Evolutionary conservation across 2,113 vertebrate genomes (phyloP).

Genomic region (Salvelinus namaycush): DNA sequence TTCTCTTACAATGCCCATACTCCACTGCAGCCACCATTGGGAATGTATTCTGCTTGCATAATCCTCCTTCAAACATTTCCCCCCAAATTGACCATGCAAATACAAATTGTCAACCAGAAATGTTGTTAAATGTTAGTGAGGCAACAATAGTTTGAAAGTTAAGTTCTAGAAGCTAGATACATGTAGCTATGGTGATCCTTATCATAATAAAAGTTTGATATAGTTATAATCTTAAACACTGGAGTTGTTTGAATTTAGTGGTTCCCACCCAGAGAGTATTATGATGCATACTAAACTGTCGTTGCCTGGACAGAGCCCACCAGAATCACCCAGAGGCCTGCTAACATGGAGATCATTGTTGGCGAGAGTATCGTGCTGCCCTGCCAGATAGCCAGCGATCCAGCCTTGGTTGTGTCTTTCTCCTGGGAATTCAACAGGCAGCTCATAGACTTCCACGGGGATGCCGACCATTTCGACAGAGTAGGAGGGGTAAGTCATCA

Average conservation of each 20-base stretch:
- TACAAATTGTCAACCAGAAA: conserved; percentile 33
- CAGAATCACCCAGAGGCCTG: conserved; percentile 86
- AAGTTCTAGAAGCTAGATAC: not conserved
- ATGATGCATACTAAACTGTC: conserved; percentile 45
- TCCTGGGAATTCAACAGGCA: conserved; percentile 93
- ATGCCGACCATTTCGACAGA: conserved; percentile 88
- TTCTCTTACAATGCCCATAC: conserved; percentile 45
- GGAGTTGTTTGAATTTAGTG: conserved; percentile 26
- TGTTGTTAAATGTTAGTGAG: conserved; percentile 48
- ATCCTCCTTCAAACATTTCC: conserved; percentile 38
- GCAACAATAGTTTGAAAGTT: not conserved
- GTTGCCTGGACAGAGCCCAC: conserved; percentile 84
- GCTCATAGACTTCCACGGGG: conserved; percentile 83
- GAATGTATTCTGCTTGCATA: conserved; percentile 42
- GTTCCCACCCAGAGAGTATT: conserved; percentile 43
- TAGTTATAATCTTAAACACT: conserved; percentile 2
- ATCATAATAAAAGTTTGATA: conserved; percentile 24
- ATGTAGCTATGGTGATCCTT: not conserved
- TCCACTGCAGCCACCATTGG: conserved; percentile 37
- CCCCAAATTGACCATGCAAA: conserved; percentile 37
- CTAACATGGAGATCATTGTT: conserved; percentile 91
- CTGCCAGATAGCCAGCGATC: conserved; percentile 90
- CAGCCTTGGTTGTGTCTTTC: conserved; percentile 86
- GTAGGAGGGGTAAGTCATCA: conserved; percentile 90
- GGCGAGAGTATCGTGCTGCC: conserved; percentile 92